Base-by-base conservation (phyloP, 1,140 invertebrate species). In the Drosophila setifemur region DNA sequence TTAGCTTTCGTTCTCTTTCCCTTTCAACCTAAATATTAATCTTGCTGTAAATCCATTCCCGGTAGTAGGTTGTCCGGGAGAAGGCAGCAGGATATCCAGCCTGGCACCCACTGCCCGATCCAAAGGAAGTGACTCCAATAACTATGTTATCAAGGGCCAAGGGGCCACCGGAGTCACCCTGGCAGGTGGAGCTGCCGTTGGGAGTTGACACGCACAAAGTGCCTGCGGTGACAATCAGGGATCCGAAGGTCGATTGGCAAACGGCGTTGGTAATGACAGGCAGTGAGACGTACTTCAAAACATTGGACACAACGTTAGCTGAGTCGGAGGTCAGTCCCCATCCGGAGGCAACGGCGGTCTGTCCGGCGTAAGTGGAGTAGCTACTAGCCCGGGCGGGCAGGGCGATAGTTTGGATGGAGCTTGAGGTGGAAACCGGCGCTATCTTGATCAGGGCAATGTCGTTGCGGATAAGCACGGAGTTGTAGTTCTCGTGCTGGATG, bases 1-100 rank as follows among this genome's bases (percentile, higher is more conserved):
- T n/a, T n/a, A n/a, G n/a, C n/a, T n/a, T n/a, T n/a, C n/a, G n/a
- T n/a, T n/a, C n/a, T n/a, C n/a, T n/a, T n/a, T n/a, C n/a, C n/a
- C n/a, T n/a, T n/a, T n/a, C n/a, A n/a, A n/a, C n/a, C n/a, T n/a
- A n/a, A n/a, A n/a, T n/a, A n/a, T n/a, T n/a, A n/a, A n/a, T n/a
- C n/a, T n/a, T n/a, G n/a, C n/a, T n/a, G n/a, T n/a, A n/a, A n/a
- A 93, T 92, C 93, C 93, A 93, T 28, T 90, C 73, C 49, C 92
- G 74, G 79, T 90, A 92, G 40, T 72, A 88, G 2, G 91, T 92
- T 4, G 92, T 82, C 25, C 92, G 90, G 1, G 91, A 91, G 64
- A 90, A 93, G 4, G 90, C 92, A 29, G 90, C 90, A 9, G 93
- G 92, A 6, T 14, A 6, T 0, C 50, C 60, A 8, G 18, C 11